Conservation (phyloP, 2,888 invertebrate species). For the Heteromyza rotundicornis region DNA sequence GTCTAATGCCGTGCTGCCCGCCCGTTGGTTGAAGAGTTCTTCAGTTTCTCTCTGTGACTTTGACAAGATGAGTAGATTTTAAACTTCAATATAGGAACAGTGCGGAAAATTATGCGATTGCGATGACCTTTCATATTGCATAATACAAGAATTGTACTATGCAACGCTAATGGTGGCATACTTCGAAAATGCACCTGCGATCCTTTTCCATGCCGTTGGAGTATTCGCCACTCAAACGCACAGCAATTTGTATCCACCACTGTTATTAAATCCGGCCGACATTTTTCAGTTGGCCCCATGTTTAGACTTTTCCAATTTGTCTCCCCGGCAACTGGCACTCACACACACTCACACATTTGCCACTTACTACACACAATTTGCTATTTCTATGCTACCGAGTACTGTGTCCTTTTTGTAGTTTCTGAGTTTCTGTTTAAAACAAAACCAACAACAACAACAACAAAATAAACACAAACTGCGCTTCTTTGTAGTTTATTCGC, state of each 20-base stretch:
- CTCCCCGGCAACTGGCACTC: slow-evolving; percentile 12
- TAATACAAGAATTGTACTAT: no score
- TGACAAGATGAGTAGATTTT: no score
- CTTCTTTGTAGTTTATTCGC: not conserved
- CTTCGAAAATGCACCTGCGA: no score
- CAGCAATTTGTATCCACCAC: not conserved
- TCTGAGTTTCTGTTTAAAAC: not conserved
- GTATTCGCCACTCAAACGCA: not conserved
- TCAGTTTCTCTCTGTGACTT: no score
- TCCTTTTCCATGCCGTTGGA: no score
- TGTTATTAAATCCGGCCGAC: not conserved
- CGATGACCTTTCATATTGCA: no score
- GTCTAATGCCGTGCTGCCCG: slow-evolving; percentile 32
- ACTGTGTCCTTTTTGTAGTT: not conserved
- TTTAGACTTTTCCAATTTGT: slow-evolving; percentile 24
- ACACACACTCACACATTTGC: slow-evolving; percentile 15
- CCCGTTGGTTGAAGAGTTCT: no score
- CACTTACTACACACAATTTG: slow-evolving; percentile 36
- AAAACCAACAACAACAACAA: not conserved
- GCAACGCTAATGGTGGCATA: no score
- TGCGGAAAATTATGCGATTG: no score
- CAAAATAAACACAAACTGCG: not conserved
- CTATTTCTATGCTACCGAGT: slow-evolving; percentile 2
- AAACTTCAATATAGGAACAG: no score
- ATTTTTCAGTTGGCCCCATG: not conserved